These are phyloP conservation scores for Drosophila orena DNA, from an alignment of 1,140 invertebrate species.

Conservation along the genomic window DNA sequence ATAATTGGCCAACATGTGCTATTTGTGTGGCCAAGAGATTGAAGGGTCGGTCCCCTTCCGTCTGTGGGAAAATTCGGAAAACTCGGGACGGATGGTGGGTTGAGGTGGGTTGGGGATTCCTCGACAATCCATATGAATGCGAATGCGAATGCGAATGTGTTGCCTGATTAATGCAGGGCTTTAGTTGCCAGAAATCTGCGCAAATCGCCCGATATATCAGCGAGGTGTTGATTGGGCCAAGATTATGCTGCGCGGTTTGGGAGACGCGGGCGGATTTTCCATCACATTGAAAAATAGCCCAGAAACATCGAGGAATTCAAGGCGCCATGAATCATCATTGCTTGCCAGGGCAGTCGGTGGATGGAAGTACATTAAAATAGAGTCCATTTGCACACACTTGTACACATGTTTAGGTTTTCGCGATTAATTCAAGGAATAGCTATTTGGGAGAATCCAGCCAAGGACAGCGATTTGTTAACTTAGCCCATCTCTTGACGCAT, in stretches of 20 bases:
- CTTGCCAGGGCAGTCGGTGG: slow-evolving; percentile 10
- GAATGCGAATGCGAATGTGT: slow-evolving; percentile 38
- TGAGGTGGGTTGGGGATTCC: not conserved
- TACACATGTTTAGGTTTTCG: too few relatives aligned
- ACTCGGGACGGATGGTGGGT: too few relatives aligned
- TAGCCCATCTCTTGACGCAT: too few relatives aligned
- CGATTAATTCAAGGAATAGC: too few relatives aligned
- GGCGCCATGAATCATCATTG: slow-evolving; percentile 26
- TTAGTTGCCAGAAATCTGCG: slow-evolving; percentile 41
- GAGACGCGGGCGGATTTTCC: too few relatives aligned
- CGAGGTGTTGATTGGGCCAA: slow-evolving; percentile 38
- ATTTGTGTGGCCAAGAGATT: slow-evolving; percentile 25
- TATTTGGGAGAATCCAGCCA: too few relatives aligned
- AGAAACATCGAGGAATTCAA: slow-evolving; percentile 21
- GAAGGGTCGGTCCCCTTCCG: slow-evolving; percentile 25
- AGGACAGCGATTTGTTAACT: too few relatives aligned
- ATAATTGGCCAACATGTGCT: slow-evolving; percentile 70
- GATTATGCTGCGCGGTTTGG: not conserved
- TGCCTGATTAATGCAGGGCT: slow-evolving; percentile 54
- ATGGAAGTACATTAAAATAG: slow-evolving; percentile 3
- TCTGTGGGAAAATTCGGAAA: not conserved
- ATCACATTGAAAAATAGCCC: too few relatives aligned
- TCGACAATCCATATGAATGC: slow-evolving; percentile 36
- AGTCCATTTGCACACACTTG: not conserved
- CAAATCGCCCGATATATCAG: slow-evolving; percentile 40